Evolutionary conservation across 1,140 invertebrate species (phyloP).

Genomic region (Glossosoma conforme): DNA sequence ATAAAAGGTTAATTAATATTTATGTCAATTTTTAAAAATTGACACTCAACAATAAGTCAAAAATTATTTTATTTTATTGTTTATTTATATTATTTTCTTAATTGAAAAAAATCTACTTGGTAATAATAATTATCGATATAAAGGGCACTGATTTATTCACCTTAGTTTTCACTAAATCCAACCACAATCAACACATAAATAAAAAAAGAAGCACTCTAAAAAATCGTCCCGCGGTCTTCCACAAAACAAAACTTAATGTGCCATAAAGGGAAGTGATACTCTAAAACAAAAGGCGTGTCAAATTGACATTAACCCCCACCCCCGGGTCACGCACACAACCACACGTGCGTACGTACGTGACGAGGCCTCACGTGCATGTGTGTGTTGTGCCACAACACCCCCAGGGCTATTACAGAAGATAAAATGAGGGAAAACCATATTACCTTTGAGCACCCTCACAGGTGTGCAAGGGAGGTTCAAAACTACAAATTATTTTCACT

Average conservation of each 20-base stretch:
- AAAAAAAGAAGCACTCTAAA: slow-evolving; percentile 1
- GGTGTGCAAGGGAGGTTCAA: slow-evolving; percentile 11
- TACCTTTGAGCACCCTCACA: slow-evolving; percentile 20
- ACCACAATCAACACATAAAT: too few relatives aligned
- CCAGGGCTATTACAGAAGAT: slow-evolving; percentile 9
- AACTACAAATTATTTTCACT: too few relatives aligned
- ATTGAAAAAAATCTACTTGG: too few relatives aligned
- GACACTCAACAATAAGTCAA: too few relatives aligned
- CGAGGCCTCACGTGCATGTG: neutral
- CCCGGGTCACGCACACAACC: slow-evolving; percentile 2
- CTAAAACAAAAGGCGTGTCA: slow-evolving; percentile 32
- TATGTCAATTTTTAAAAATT: too few relatives aligned
- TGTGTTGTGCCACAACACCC: slow-evolving; percentile 3
- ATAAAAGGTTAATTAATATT: too few relatives aligned
- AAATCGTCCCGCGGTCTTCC: slow-evolving; percentile 13
- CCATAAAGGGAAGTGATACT: slow-evolving; percentile 31
- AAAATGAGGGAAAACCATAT: slow-evolving; percentile 17
- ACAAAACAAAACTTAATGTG: slow-evolving; percentile 29
- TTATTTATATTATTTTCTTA: too few relatives aligned
- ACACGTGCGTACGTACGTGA: neutral
- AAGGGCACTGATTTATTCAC: too few relatives aligned
- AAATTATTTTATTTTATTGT: too few relatives aligned
- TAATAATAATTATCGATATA: too few relatives aligned
- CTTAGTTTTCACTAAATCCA: too few relatives aligned
- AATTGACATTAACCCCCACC: slow-evolving; percentile 31